Percentiles rank a stretch among this genome's conserved stretches.
Evolutionary conservation across 2,113 vertebrate species (phyloP).

Genomic region (Podarcis cretensis): DNA sequence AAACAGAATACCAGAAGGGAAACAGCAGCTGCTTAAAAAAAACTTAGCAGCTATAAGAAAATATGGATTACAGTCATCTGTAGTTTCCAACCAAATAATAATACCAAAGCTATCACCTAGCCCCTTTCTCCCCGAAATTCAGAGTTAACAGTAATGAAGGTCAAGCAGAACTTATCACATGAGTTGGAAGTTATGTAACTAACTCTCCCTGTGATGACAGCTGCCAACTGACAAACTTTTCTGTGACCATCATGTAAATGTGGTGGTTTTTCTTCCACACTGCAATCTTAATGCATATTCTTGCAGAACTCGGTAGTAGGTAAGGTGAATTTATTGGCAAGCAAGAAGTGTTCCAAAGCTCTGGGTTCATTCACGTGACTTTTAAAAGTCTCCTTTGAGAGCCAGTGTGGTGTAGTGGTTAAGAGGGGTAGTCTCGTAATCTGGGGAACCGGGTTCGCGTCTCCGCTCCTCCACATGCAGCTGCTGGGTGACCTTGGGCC

Average conservation of each 20-base stretch:
- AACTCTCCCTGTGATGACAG: neutral
- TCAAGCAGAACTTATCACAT: no score
- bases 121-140: no score
- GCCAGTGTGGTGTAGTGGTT: no score
- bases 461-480: no score
- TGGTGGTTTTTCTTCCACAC: neutral
- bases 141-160: no score
- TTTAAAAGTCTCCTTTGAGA: neutral
- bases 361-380: neutral
- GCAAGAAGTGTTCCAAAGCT: neutral
- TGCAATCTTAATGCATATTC: neutral
- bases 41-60: no score
- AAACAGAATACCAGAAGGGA: neutral
- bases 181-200: no score
- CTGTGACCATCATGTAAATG: neutral
- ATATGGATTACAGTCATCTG: neutral
- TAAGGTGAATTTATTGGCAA: neutral
- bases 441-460: no score
- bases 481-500: no score
- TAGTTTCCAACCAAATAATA: neutral
- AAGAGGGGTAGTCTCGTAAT: no score
- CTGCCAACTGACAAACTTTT: neutral
- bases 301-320: neutral
- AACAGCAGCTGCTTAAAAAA: neutral
- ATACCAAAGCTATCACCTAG: no score